A percentile compares a stretch with the other conserved stretches of the same genome.
phyloP scores from a whole-genome alignment of 2,113 vertebrate genomes.

The Istiophorus platypterus region DNA sequence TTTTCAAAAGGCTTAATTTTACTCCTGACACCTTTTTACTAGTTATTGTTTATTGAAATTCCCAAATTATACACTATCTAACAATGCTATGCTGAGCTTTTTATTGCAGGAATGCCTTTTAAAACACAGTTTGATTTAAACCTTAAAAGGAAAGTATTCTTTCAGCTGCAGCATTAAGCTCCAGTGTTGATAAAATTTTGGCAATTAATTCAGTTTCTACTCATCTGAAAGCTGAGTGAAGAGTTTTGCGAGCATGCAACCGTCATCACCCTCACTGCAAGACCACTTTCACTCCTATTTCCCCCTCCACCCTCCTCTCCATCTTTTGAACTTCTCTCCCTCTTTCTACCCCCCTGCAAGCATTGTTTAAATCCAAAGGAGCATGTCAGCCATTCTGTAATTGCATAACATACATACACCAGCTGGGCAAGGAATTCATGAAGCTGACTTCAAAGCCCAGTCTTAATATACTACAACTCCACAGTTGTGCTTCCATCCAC shows the following conservation, averaged over 20 bases:
- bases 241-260: constrained; percentile 5
- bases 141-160: neutral
- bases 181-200: constrained; percentile 15
- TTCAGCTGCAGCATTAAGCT: neutral
- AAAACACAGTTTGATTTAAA: neutral
- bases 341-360: neutral
- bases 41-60: neutral
- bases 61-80: neutral
- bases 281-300: constrained; percentile 15
- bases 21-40: neutral
- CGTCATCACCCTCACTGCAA: constrained; percentile 29
- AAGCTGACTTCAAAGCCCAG: constrained; percentile 55
- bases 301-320: neutral
- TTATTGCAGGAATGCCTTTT: neutral
- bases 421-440: constrained; percentile 67
- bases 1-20: neutral
- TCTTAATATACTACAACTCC: constrained; percentile 33
- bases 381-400: constrained; percentile 31
- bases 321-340: constrained; percentile 41
- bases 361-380: constrained; percentile 38
- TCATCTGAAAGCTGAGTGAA: neutral
- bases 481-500: constrained; percentile 13
- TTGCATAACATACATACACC: constrained; percentile 56
- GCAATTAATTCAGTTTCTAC: neutral
- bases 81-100: neutral